Conservation (phyloP, 1,140 invertebrate species). For the Drosophila obscura region DNA sequence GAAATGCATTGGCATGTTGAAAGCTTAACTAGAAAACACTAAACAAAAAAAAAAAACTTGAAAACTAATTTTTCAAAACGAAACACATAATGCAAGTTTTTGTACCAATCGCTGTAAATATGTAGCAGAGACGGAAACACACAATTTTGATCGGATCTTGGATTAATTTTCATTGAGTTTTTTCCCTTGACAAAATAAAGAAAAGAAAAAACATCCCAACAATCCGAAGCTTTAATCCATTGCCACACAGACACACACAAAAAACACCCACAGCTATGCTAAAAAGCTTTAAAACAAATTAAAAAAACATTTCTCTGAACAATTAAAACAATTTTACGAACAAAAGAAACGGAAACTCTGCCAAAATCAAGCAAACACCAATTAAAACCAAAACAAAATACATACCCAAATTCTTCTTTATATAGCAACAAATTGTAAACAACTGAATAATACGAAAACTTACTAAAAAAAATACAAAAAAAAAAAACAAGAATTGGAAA, state of each 20-base stretch:
- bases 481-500: slow-evolving; percentile 8
- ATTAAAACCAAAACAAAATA: slow-evolving; percentile 22
- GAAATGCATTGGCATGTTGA: slow-evolving; percentile 54
- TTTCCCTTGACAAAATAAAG: slow-evolving; percentile 5
- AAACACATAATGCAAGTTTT: slow-evolving; percentile 27
- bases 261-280: slow-evolving; percentile 32
- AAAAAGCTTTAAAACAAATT: slow-evolving; percentile 39
- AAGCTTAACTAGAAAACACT: slow-evolving; percentile 40
- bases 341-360: slow-evolving; percentile 49
- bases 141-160: slow-evolving; percentile 12
- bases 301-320: slow-evolving; percentile 29
- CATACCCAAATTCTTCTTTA: slow-evolving; percentile 46
- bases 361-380: slow-evolving; percentile 56
- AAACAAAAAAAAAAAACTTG: slow-evolving; percentile 19
- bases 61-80: slow-evolving; percentile 48
- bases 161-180: slow-evolving; percentile 1
- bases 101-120: slow-evolving; percentile 67
- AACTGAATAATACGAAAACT: slow-evolving; percentile 27
- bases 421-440: slow-evolving; percentile 71
- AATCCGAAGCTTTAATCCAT: slow-evolving; percentile 49
- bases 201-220: slow-evolving; percentile 1
- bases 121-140: slow-evolving; percentile 43
- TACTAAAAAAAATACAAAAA: slow-evolving; percentile 31
- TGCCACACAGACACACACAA: slow-evolving; percentile 11
- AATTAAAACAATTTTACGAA: slow-evolving; percentile 33